Conservation (phyloP, 2,113 vertebrate genomes). For the Sander vitreus region DNA sequence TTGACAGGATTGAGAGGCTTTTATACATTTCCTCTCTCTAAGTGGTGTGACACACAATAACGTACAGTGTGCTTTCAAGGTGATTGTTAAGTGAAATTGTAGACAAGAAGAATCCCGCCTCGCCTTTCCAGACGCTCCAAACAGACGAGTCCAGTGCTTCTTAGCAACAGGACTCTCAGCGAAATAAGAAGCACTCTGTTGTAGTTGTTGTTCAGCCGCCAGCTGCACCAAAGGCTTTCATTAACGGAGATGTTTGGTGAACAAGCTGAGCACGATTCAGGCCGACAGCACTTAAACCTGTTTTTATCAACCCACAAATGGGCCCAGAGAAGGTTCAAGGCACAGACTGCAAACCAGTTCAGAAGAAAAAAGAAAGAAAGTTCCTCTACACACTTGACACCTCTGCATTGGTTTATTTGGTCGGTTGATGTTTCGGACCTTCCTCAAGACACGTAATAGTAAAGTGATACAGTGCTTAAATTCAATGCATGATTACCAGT, state of each 20-base stretch:
- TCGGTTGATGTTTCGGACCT: no score
- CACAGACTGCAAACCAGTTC: background rate
- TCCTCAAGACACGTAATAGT: no score
- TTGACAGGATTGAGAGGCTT: slow-evolving; percentile 29
- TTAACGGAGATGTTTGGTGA: slow-evolving; percentile 50
- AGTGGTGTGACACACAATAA: slow-evolving; percentile 65
- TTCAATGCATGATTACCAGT: no score
- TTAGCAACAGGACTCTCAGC: slow-evolving; percentile 50
- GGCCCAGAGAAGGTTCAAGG: slow-evolving; percentile 34
- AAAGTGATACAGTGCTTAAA: no score
- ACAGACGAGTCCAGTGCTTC: slow-evolving; percentile 38
- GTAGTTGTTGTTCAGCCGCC: slow-evolving; percentile 48
- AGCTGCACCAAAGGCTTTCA: slow-evolving; percentile 51
- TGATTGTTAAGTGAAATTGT: slow-evolving; percentile 66
- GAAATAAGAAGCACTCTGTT: slow-evolving; percentile 54
- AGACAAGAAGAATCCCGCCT: slow-evolving; percentile 48
- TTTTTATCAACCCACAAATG: slow-evolving; percentile 48
- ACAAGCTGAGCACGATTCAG: slow-evolving; percentile 47
- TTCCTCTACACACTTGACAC: no score
- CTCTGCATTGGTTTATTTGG: no score
- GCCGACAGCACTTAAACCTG: slow-evolving; percentile 34
- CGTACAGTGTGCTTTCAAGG: slow-evolving; percentile 50
- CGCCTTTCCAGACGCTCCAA: slow-evolving; percentile 31
- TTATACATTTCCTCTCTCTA: slow-evolving; percentile 50
- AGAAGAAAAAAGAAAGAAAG: no score